Conservation (phyloP, 2,113 vertebrate genomes). For the Cyphotilapia sp. region DNA sequence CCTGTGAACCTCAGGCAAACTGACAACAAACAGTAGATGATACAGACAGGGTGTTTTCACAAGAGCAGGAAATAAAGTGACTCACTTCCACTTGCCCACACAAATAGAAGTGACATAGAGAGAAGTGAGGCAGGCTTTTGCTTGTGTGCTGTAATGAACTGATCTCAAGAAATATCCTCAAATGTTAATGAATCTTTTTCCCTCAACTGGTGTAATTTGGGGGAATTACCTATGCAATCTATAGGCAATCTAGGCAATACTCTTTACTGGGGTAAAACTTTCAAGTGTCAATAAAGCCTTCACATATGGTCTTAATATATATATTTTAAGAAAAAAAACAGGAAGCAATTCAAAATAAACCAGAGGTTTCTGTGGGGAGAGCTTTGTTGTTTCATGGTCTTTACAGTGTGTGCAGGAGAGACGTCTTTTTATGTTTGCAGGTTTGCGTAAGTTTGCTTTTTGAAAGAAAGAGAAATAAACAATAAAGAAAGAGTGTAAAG, state of each 20-base stretch:
- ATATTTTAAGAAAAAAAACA: neutral
- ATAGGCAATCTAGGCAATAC: neutral
- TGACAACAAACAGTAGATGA: neutral
- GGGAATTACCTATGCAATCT: neutral
- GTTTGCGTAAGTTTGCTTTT: neutral
- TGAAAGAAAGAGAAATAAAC: neutral
- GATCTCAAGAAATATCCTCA: neutral
- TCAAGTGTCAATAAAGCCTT: neutral
- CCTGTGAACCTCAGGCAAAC: neutral
- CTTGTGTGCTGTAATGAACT: neutral
- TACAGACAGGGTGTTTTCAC: neutral
- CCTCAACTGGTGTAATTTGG: neutral
- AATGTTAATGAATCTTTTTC: neutral
- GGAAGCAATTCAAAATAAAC: neutral
- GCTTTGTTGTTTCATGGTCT: neutral
- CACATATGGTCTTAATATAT: neutral
- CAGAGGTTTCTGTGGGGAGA: neutral
- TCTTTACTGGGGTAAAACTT: neutral
- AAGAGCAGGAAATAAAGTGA: constrained; percentile 8
- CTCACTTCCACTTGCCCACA: constrained; percentile 1
- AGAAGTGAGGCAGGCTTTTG: rapidly evolving
- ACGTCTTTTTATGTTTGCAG: neutral
- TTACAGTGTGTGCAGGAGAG: neutral
- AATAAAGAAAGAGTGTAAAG: neutral
- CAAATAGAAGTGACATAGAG: neutral